Percentiles rank a stretch among this genome's conserved stretches.
Evolutionary conservation across 2,113 vertebrate genomes (phyloP).

Genomic region (Otus sunia): DNA sequence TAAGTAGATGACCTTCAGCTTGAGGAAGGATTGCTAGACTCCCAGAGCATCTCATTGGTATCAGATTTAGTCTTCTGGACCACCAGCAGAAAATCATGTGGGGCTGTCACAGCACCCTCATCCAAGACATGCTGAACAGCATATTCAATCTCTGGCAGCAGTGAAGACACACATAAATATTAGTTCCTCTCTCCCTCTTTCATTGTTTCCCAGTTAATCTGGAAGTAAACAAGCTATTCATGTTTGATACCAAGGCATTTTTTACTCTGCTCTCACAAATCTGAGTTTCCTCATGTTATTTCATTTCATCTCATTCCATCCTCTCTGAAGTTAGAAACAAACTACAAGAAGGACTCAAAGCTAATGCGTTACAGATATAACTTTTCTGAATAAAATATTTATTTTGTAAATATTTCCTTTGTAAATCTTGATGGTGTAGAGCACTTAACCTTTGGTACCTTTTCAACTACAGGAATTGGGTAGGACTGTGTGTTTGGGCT

Average conservation of each 20-base stretch:
- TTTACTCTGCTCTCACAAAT: neutral
- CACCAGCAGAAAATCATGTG: neutral
- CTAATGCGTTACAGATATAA: neutral
- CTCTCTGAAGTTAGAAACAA: neutral
- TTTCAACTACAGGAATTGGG: neutral
- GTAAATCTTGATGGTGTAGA: neutral
- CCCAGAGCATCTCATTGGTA: neutral
- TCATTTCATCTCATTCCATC: neutral
- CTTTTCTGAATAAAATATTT: neutral
- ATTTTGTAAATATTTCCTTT: neutral
- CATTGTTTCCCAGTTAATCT: neutral
- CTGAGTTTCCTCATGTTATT: neutral
- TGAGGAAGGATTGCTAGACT: neutral
- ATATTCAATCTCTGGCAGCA: neutral
- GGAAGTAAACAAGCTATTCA: neutral
- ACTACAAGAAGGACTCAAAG: neutral
- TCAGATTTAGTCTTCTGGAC: neutral
- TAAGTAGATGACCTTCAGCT: neutral
- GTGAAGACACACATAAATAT: fast-evolving
- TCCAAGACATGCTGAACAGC: neutral
- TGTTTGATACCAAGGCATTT: neutral
- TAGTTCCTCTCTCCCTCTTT: neutral
- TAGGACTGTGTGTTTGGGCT: neutral
- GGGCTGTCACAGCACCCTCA: neutral
- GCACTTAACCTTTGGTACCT: neutral